These are phyloP conservation scores for Struthidea cinerea DNA, from an alignment of 2,113 vertebrate species.

Conservation along the genomic window DNA sequence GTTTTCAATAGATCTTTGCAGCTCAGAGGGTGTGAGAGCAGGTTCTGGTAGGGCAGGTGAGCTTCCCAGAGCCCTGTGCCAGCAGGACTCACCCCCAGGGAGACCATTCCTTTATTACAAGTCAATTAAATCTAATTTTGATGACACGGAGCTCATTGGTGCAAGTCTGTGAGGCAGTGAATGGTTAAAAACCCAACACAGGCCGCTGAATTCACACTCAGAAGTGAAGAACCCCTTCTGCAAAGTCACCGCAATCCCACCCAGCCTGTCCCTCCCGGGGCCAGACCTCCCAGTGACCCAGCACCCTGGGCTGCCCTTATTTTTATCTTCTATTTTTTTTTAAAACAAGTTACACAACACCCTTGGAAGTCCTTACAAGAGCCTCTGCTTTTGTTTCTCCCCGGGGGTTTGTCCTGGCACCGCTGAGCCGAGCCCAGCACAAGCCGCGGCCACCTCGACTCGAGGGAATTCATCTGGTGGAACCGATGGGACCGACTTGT, in stretches of 20 bases:
- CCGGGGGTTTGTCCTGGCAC: background rate
- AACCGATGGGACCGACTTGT: background rate
- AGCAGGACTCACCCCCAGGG: background rate
- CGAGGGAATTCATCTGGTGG: background rate
- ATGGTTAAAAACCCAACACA: background rate
- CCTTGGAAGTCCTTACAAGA: background rate
- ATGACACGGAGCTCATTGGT: accelerated
- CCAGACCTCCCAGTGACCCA: background rate
- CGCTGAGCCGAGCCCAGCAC: background rate
- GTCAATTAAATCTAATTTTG: background rate
- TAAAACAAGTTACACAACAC: background rate
- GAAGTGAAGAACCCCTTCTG: background rate
- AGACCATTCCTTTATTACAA: background rate
- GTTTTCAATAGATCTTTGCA: background rate
- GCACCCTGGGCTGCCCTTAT: background rate
- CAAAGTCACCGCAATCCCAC: background rate
- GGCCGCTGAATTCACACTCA: background rate
- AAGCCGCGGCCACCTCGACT: background rate
- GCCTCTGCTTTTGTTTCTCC: background rate
- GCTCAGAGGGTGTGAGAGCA: background rate
- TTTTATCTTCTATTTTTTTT: background rate
- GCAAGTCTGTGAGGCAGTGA: background rate
- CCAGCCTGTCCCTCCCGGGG: background rate
- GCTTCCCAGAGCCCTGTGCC: background rate
- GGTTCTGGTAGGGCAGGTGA: background rate